Conservation (phyloP, 1,140 invertebrate genomes). For the Mizuhopecten yessoensis region DNA sequence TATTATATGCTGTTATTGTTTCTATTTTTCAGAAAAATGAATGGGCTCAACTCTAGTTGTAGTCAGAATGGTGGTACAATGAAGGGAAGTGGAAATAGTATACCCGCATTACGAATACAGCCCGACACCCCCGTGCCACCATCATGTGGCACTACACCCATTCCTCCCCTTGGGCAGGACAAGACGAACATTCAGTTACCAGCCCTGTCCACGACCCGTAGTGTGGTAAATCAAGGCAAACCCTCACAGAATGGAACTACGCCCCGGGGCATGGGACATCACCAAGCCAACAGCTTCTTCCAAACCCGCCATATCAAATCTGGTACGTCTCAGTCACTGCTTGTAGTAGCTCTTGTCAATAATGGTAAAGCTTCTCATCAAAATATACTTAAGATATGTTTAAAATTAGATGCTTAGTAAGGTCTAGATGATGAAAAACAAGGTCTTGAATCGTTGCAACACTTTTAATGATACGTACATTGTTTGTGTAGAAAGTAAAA, state of each 20-base stretch:
- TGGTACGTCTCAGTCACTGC: slow-evolving; percentile 48
- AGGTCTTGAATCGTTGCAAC: too few species aligned
- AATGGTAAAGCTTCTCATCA: too few species aligned
- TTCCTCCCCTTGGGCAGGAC: slow-evolving; percentile 55
- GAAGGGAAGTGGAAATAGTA: slow-evolving; percentile 57
- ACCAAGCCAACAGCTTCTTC: slow-evolving; percentile 53
- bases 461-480: too few species aligned
- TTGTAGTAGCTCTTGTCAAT: too few species aligned
- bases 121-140: slow-evolving; percentile 75
- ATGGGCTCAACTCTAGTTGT: slow-evolving; percentile 69
- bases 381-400: too few species aligned
- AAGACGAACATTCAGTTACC: slow-evolving; percentile 62
- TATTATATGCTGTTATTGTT: too few species aligned
- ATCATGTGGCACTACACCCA: slow-evolving; percentile 69
- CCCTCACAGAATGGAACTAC: slow-evolving; percentile 57
- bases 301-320: slow-evolving; percentile 50
- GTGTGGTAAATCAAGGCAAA: slow-evolving; percentile 65
- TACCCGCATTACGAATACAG: slow-evolving; percentile 76
- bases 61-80: slow-evolving; percentile 55
- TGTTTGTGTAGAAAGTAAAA: too few species aligned
- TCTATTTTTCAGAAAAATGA: slow-evolving; percentile 76
- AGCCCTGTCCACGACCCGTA: slow-evolving; percentile 63
- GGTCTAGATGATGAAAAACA: too few species aligned
- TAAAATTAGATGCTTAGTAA: neutral
- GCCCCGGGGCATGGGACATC: slow-evolving; percentile 52